Evolutionary conservation across 1,140 invertebrate genomes (phyloP).

Genomic region (Caenorhabditis tropicalis): DNA sequence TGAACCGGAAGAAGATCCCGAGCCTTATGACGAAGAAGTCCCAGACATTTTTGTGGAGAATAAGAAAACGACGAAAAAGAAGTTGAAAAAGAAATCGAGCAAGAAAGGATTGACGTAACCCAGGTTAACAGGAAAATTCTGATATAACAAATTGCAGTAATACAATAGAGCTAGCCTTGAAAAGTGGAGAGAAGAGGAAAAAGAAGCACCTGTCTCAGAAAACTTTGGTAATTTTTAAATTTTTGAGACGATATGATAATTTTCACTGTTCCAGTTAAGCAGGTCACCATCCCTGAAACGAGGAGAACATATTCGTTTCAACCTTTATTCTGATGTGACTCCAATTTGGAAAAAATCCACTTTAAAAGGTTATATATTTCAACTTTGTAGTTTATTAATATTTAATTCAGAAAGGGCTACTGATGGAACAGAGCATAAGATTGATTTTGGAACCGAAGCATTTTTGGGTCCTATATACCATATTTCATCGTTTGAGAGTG

Average conservation of each 20-base stretch:
- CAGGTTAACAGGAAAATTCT: not conserved
- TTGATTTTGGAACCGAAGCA: slow-evolving; percentile 22
- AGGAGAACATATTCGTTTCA: slow-evolving; percentile 18
- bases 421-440: slow-evolving; percentile 8
- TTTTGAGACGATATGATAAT: not conserved
- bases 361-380: not conserved
- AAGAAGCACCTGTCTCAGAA: not conserved
- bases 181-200: slow-evolving; percentile 7
- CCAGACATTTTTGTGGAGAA: not conserved
- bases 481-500: slow-evolving; percentile 13
- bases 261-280: not conserved
- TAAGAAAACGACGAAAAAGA: slow-evolving; percentile 21
- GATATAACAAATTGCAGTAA: not conserved
- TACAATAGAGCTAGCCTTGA: slow-evolving; percentile 11
- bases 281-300: not conserved
- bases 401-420: not conserved
- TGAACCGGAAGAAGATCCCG: slow-evolving; percentile 1
- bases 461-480: slow-evolving; percentile 44
- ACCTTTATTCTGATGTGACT: slow-evolving; percentile 23
- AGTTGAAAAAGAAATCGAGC: not conserved
- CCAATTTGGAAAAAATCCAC: slow-evolving; percentile 8
- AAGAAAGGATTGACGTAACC: slow-evolving; percentile 39
- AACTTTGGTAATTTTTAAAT: not conserved
- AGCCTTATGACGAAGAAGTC: slow-evolving; percentile 6
- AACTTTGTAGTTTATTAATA: not conserved